Evolutionary conservation across 64 coral and sea anemone genomes (phyloP), one percentile per base, ranked within the genome.

Genomic region (Montipora efflorescens): DNA sequence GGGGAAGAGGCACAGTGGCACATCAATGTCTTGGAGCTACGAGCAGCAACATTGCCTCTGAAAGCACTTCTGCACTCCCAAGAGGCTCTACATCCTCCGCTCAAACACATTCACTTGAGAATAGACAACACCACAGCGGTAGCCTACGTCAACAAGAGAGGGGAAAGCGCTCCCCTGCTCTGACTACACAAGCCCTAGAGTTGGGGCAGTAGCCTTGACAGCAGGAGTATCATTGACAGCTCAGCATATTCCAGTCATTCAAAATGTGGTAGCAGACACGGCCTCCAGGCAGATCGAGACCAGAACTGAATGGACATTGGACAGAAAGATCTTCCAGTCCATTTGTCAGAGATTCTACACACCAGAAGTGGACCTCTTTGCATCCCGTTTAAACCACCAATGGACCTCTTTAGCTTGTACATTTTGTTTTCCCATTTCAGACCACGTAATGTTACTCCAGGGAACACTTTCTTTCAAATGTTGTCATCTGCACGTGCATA

Each of bases 61-160:
- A 74, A 93, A 79, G 75, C 82, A 1, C 75, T 93, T 67, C 69
- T 93, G 12, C 79, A 74, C 21, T 21, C 5, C 5, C 5, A 59
- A 16, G 45, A 89, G 8, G 1, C 21, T 1, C 19, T 10, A 69
- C 52, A 55, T 7, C 52, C 66, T n/a, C n/a, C 7, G 43, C 88
- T 23, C 58, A 57, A 64, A 25, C 88, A 79, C 47, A 66, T 87
- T 28, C 74, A 48, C 15, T 10, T 79, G 75, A 6, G 53, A 4
- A 62, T 77, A 84, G 91, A 93, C 91, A 93, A 93, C 74, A 75
- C 91, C 25, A 92, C 90, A 20, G 80, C 80, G 18, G 80, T 86
- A 1, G 67, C 91, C 1, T 87, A 92, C 18, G 64, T 92, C 12
- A 92, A 92, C 80, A 52, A 92, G 23, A 25, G 23, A 25, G 23